phyloP scores from a whole-genome alignment of 1,140 invertebrate genomes.

The Apis cerana region DNA sequence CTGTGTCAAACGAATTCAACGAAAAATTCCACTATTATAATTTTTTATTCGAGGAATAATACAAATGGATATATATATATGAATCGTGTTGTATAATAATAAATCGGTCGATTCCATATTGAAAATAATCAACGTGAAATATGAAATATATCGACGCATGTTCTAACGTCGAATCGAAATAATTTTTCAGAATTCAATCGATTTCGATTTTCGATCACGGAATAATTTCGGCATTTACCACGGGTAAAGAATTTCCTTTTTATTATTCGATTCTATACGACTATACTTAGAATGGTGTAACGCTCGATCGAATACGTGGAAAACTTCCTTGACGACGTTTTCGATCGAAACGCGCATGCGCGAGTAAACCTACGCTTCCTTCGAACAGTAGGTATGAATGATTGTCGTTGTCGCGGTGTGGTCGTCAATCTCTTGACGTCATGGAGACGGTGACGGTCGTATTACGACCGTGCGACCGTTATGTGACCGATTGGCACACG shows the following conservation, averaged over 20 bases:
- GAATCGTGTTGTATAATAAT: too few species aligned
- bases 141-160: too few species aligned
- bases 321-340: background rate
- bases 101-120: too few species aligned
- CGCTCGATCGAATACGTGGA: background rate
- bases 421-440: conserved; percentile 67
- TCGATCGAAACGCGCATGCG: conserved; percentile 24
- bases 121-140: too few species aligned
- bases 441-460: conserved; percentile 69
- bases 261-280: background rate
- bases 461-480: conserved; percentile 78
- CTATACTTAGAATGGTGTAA: background rate
- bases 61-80: background rate
- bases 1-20: background rate
- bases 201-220: too few species aligned
- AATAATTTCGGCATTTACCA: too few species aligned
- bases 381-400: conserved; percentile 64
- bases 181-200: too few species aligned
- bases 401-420: conserved; percentile 57
- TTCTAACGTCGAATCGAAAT: too few species aligned
- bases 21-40: background rate
- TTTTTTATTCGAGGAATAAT: background rate
- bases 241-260: too few species aligned
- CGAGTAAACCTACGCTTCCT: conserved; percentile 22
- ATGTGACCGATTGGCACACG: conserved; percentile 77